phyloP scores from a whole-genome alignment of 2,888 invertebrate species.

The Branchellion lobata region DNA sequence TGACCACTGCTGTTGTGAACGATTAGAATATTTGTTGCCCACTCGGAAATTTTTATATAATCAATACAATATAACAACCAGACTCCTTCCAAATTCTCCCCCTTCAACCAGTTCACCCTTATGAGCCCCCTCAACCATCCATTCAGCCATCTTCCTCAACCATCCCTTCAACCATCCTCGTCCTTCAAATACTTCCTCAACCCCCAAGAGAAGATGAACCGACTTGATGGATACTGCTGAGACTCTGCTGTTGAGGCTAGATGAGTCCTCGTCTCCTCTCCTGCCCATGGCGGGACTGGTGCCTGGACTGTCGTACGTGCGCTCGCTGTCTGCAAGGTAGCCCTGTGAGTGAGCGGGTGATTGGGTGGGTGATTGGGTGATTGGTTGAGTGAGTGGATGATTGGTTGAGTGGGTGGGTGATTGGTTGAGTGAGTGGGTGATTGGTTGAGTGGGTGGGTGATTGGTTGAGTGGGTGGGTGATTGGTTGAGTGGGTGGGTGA shows the following conservation, averaged over 20 bases:
- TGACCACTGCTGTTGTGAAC: background rate
- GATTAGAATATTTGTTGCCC: too few relatives aligned
- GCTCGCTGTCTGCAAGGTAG: slow-evolving; percentile 6
- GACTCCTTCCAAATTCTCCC: too few relatives aligned
- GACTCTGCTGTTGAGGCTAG: slow-evolving; percentile 5
- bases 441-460: too few relatives aligned
- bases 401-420: background rate
- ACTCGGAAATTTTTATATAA: background rate
- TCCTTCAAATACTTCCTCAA: too few relatives aligned
- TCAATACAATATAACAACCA: too few relatives aligned
- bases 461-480: too few relatives aligned
- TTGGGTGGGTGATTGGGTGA: background rate
- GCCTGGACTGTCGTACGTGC: background rate
- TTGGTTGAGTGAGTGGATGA: background rate
- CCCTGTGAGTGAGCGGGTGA: background rate
- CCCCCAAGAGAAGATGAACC: too few relatives aligned
- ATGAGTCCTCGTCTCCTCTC: slow-evolving; percentile 26
- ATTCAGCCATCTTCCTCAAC: too few relatives aligned
- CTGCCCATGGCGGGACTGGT: slow-evolving; percentile 34
- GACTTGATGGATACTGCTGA: background rate
- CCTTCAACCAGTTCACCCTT: too few relatives aligned
- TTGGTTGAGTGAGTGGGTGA: background rate
- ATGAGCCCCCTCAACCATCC: too few relatives aligned
- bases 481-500: too few relatives aligned
- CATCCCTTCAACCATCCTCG: too few relatives aligned